Conservation (phyloP, 2,888 invertebrate species). For the Cheilosia vulpina region DNA sequence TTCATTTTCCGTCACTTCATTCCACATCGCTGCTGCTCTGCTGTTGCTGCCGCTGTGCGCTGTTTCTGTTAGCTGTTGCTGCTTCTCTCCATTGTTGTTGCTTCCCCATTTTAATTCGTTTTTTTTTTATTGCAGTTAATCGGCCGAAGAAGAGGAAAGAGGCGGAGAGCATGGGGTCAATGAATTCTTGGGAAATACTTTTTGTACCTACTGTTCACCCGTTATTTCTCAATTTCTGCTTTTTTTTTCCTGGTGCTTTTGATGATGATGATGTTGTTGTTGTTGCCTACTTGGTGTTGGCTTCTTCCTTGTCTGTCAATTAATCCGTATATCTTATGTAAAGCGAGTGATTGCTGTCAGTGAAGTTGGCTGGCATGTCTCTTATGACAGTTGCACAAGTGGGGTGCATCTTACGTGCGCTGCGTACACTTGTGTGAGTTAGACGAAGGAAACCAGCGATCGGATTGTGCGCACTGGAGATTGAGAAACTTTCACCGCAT, state of each 20-base stretch:
- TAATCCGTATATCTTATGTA: slow-evolving; percentile 73
- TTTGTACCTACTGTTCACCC: slow-evolving; percentile 63
- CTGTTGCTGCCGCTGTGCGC: slow-evolving; percentile 32
- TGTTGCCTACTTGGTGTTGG: slow-evolving; percentile 47
- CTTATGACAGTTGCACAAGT: slow-evolving; percentile 68
- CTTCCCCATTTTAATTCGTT: slow-evolving; percentile 47
- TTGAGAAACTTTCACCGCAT: slow-evolving; percentile 67
- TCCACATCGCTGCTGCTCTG: slow-evolving; percentile 63
- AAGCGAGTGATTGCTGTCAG: slow-evolving; percentile 74
- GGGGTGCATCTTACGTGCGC: slow-evolving; percentile 48
- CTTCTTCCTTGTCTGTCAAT: slow-evolving; percentile 75
- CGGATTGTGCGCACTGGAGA: slow-evolving; percentile 61
- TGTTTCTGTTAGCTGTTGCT: slow-evolving; percentile 47
- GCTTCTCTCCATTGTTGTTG: slow-evolving; percentile 61
- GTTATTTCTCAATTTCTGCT: slow-evolving; percentile 69
- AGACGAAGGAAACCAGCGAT: slow-evolving; percentile 41
- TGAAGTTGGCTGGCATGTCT: slow-evolving; percentile 38
- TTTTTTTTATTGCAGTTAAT: slow-evolving; percentile 70
- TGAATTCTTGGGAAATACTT: slow-evolving; percentile 75
- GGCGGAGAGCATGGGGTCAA: slow-evolving; percentile 60
- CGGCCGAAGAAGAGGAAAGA: slow-evolving; percentile 45
- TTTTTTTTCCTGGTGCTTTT: background rate
- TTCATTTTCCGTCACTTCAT: slow-evolving; percentile 75
- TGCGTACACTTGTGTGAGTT: slow-evolving; percentile 11
- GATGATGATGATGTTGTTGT: slow-evolving; percentile 17